Percentiles rank a stretch among this genome's conserved stretches.
Conservation (phyloP, 2,797 vertebrate species). For the Sebastes umbrosus region DNA sequence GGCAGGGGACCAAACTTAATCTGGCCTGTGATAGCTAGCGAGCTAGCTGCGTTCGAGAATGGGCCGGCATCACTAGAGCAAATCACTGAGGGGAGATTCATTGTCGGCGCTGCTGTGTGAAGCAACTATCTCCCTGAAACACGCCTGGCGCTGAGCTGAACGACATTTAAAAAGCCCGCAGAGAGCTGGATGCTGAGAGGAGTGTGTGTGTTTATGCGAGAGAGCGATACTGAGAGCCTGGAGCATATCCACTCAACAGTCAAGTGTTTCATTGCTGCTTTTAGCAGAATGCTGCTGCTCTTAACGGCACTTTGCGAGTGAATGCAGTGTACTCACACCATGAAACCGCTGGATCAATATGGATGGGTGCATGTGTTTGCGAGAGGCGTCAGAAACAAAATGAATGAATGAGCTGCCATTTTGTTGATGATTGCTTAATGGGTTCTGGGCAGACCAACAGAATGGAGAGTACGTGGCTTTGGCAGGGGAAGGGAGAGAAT, state of each 20-base stretch:
- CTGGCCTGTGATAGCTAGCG: constrained; percentile 10
- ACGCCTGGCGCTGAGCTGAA: constrained; percentile 29
- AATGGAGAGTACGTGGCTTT: neutral
- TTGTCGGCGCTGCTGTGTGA: constrained; percentile 34
- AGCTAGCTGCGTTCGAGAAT: neutral
- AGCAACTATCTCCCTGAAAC: constrained; percentile 65
- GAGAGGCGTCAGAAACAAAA: neutral
- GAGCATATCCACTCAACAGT: constrained; percentile 46
- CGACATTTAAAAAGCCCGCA: constrained; percentile 58
- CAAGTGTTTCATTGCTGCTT: constrained; percentile 58
- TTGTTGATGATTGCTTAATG: constrained; percentile 33
- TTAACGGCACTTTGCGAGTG: constrained; percentile 16
- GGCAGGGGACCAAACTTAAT: constrained; percentile 14
- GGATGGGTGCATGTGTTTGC: neutral
- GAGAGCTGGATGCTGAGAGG: constrained; percentile 41
- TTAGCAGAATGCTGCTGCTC: constrained; percentile 40
- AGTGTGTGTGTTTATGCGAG: constrained; percentile 23
- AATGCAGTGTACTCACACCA: constrained; percentile 26
- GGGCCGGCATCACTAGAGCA: constrained; percentile 15
- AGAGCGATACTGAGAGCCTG: constrained; percentile 36
- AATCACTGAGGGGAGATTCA: constrained; percentile 33
- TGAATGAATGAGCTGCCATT: constrained; percentile 32
- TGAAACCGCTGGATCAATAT: neutral
- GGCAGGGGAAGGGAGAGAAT: neutral
- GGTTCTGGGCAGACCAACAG: constrained; percentile 6